Conservation (phyloP, 2,888 invertebrate genomes). For the Melanchra persicariae region DNA sequence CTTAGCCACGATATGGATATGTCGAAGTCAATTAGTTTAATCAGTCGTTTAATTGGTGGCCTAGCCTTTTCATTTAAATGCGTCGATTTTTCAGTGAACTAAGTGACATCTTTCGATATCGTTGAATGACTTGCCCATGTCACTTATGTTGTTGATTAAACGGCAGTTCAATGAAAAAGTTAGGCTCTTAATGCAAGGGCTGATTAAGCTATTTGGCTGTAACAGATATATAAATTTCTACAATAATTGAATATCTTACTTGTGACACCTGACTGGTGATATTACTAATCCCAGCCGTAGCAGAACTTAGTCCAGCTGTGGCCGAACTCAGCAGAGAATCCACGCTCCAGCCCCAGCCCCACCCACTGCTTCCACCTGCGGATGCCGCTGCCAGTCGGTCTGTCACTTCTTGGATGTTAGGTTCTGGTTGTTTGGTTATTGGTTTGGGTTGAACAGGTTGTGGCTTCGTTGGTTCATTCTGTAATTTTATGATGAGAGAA, state of each 20-base stretch:
- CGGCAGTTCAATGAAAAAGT: no score
- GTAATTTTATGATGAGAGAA: conserved; percentile 25
- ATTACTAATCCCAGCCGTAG: conserved; percentile 94
- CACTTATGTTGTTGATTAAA: no score
- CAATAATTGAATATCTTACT: conserved; percentile 68
- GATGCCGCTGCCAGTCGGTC: conserved; percentile 75
- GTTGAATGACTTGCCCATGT: no score
- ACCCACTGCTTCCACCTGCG: conserved; percentile 78
- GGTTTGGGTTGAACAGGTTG: conserved; percentile 36
- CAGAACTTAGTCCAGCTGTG: conserved; percentile 94
- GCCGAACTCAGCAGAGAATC: conserved; percentile 94
- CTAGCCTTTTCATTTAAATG: no score
- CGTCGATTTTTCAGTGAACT: no score
- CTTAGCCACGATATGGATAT: no score
- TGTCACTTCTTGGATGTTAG: conserved; percentile 79
- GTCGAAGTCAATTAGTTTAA: no score
- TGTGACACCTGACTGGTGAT: conserved; percentile 95
- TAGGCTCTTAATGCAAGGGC: no score
- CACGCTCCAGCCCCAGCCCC: conserved; percentile 94
- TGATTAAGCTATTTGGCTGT: no score
- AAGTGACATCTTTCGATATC: no score
- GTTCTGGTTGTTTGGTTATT: conserved; percentile 47
- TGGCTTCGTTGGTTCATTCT: conserved; percentile 58
- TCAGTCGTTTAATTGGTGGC: no score
- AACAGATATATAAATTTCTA: no score